A percentile compares a stretch with the other conserved stretches of the same genome.
Evolutionary conservation across 2,797 vertebrate genomes (phyloP).

Genomic region (Ficedula albicollis): DNA sequence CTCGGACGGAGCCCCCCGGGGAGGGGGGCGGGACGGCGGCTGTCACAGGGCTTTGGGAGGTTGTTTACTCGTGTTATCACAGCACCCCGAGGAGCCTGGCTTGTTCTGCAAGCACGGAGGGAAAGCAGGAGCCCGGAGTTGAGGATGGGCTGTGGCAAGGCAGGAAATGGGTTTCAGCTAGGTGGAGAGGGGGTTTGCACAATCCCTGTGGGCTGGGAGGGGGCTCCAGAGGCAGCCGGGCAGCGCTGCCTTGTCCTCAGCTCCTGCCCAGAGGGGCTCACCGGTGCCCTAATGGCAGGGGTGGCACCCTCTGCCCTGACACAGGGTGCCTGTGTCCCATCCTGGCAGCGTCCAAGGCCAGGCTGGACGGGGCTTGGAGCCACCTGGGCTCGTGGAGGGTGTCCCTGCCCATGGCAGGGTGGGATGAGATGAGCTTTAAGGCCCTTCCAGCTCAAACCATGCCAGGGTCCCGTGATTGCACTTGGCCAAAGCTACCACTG

Average conservation of each 20-base stretch:
- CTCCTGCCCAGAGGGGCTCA: neutral
- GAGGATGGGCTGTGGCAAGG: rapidly evolving
- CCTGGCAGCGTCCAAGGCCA: neutral
- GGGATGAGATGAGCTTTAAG: neutral
- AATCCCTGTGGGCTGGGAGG: neutral
- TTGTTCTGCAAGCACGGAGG: neutral
- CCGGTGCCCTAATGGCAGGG: neutral
- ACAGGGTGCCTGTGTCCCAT: neutral
- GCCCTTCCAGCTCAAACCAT: neutral
- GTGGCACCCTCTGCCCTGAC: neutral
- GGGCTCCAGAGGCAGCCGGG: neutral
- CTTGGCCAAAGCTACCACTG: neutral
- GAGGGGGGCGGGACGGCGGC: neutral
- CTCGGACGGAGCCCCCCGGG: neutral
- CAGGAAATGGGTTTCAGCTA: neutral
- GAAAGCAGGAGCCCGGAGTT: neutral
- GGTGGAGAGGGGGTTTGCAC: neutral
- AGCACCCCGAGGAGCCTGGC: neutral
- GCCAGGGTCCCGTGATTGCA: neutral
- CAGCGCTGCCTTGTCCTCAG: neutral
- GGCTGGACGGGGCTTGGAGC: neutral
- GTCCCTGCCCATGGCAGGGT: too few species aligned
- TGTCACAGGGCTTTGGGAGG: neutral
- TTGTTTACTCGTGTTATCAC: neutral
- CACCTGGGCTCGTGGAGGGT: neutral